phyloP scores from a whole-genome alignment of 2,797 vertebrate species.

The Otus scops region DNA sequence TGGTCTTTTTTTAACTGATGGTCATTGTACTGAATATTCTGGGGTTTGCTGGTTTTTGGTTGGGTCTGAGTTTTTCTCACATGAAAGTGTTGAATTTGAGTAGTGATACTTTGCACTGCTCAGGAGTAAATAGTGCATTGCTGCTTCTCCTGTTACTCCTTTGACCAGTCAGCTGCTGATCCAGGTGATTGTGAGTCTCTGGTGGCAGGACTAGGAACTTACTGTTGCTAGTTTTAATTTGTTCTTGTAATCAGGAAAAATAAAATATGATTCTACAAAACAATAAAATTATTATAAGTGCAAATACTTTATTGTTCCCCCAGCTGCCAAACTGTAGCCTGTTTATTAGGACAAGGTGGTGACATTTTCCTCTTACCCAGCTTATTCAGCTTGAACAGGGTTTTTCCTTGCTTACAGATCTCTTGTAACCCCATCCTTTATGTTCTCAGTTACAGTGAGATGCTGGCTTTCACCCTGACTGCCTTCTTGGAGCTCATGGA shows the following conservation, averaged over 20 bases:
- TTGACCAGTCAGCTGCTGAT: background rate
- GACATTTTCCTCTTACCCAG: background rate
- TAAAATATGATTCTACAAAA: background rate
- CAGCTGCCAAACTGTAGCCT: background rate
- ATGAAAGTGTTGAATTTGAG: background rate
- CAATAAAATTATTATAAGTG: background rate
- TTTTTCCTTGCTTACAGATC: background rate
- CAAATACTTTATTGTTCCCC: background rate
- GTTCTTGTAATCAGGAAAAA: background rate
- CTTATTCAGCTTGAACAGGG: background rate
- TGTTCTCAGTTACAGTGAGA: constrained; percentile 91
- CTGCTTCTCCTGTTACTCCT: background rate
- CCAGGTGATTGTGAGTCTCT: background rate
- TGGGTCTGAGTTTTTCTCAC: background rate
- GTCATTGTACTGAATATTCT: background rate
- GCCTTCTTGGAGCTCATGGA: constrained; percentile 99
- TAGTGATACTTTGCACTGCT: background rate
- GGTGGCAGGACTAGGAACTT: background rate
- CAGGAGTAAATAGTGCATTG: background rate
- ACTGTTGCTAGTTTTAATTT: background rate
- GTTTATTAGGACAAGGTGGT: background rate
- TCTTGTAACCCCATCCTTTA: background rate
- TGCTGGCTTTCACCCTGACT: constrained; percentile 98
- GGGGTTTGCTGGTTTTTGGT: background rate
- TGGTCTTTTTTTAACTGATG: background rate